phyloP scores from a whole-genome alignment of 2,888 invertebrate species.

The Drosophila parthenogenetica region DNA sequence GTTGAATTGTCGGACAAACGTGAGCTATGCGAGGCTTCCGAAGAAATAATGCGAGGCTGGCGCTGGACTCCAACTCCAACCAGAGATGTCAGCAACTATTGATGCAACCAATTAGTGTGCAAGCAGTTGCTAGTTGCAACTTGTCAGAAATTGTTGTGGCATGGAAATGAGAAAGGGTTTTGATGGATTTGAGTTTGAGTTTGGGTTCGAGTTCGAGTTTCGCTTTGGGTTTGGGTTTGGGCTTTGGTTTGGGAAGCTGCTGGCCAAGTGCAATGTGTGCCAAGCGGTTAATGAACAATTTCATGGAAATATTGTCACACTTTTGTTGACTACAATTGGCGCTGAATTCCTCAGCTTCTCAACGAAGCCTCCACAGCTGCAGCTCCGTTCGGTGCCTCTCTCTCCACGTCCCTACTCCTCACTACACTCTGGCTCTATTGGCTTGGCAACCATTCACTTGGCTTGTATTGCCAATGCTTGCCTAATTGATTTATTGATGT shows the following conservation, averaged over 20 bases:
- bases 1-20: conserved; percentile 79
- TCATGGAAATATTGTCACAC: conserved; percentile 79
- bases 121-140: conserved; percentile 46
- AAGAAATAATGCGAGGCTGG: conserved; percentile 68
- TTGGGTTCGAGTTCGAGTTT: no score
- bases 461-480: conserved; percentile 73
- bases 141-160: conserved; percentile 64
- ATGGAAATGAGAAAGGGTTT: conserved; percentile 19
- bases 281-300: conserved; percentile 81
- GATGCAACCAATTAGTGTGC: conserved; percentile 68
- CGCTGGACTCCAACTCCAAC: conserved; percentile 39
- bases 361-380: conserved; percentile 7
- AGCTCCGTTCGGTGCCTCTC: not conserved
- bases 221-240: no score
- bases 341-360: conserved; percentile 69
- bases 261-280: conserved; percentile 77
- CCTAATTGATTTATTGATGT: conserved; percentile 85
- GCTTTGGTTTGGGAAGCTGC: conserved; percentile 17
- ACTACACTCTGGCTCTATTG: conserved; percentile 1
- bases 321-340: conserved; percentile 73
- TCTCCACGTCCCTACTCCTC: not conserved
- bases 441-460: conserved; percentile 64
- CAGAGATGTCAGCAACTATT: conserved; percentile 48
- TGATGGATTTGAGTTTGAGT: not conserved
- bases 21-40: conserved; percentile 74